Evolutionary conservation across 2,113 vertebrate species (phyloP), one percentile per base, ranked within the genome.

Genomic region (Monarcha castaneiventris): DNA sequence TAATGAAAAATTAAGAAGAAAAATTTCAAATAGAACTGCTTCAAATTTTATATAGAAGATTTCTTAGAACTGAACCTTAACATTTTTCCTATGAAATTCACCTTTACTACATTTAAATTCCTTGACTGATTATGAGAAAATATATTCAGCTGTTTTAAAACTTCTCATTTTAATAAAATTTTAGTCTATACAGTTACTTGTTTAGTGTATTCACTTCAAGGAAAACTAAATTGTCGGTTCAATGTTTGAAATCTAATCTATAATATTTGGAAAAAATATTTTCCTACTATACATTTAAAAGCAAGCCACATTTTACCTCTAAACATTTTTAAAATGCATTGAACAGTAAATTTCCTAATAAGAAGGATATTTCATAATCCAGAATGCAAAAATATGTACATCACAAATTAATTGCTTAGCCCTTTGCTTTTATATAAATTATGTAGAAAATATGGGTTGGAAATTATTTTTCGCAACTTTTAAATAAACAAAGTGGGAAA

Each of bases 351-450:
- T 84, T 59, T 89, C 44, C 20, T 78, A 27, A 90, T 87, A 94
- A 56, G 44, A 92, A 81, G 16, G n/a, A 30, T 77, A 87, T 78
- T 91, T 95, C 10, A 20, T 92, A 91, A 72, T 75, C 51, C 89
- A 30, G 73, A 91, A 74, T 81, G 17, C 8, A 74, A 82, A 83
- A 77, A 79, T 63, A 78, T 23, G 20, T 54, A 61, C 41, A 62
- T 89, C 68, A 68, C 62, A 90, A 68, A 79, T 67, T 11, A 72
- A 82, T 94, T 29, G 22, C 27, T 79, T 94, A 64, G n/a, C 73
- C 33, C 58, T 89, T 39, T 95, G 10, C 51, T 95, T 97, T 87
- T 52, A 71, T 94, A 72, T 49, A 84, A 96, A 87, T 93, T 90
- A 95, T 32, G 91, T 64, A 54, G 90, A 94, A 95, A 90, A 55